Conservation (phyloP, 2,888 invertebrate species). For the Junonia oenone region DNA sequence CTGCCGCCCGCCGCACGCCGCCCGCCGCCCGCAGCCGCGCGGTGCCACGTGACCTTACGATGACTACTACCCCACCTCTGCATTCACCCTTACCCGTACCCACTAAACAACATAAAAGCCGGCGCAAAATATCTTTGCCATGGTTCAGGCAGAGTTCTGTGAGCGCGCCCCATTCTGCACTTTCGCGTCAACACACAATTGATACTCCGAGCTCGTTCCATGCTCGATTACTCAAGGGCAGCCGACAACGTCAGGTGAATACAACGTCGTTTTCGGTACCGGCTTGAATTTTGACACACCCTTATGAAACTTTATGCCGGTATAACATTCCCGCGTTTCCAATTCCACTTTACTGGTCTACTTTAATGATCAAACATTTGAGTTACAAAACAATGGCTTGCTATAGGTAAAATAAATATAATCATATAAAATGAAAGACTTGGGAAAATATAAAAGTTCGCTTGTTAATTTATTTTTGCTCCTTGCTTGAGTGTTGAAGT, state of each 20-base stretch:
- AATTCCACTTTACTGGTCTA: not conserved
- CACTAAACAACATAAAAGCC: constrained; percentile 82
- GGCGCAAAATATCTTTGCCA: constrained; percentile 92
- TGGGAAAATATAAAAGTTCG: constrained; percentile 8
- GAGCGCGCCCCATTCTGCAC: constrained; percentile 84
- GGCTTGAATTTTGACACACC: constrained; percentile 1
- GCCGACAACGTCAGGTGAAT: constrained; percentile 78
- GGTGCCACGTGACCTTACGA: constrained; percentile 50
- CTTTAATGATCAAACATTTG: not conserved
- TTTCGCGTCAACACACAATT: constrained; percentile 93
- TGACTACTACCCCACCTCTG: constrained; percentile 53
- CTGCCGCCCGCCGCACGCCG: constrained; percentile 39
- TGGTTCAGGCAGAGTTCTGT: constrained; percentile 93
- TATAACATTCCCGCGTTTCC: constrained; percentile 10
- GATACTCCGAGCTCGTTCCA: constrained; percentile 93
- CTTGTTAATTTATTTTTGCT: constrained; percentile 16
- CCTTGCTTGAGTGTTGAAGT: constrained; percentile 7
- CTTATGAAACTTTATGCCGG: not conserved
- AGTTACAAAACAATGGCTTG: not conserved
- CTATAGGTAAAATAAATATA: constrained; percentile 14
- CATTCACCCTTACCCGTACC: constrained; percentile 41
- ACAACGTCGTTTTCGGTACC: constrained; percentile 22
- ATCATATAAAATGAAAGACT: constrained; percentile 11
- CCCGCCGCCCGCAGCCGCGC: constrained; percentile 37
- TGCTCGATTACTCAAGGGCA: constrained; percentile 85